Percentiles rank a stretch among this genome's conserved stretches.
Evolutionary conservation across 2,113 vertebrate genomes (phyloP).

Genomic region (Ovibos moschatus): DNA sequence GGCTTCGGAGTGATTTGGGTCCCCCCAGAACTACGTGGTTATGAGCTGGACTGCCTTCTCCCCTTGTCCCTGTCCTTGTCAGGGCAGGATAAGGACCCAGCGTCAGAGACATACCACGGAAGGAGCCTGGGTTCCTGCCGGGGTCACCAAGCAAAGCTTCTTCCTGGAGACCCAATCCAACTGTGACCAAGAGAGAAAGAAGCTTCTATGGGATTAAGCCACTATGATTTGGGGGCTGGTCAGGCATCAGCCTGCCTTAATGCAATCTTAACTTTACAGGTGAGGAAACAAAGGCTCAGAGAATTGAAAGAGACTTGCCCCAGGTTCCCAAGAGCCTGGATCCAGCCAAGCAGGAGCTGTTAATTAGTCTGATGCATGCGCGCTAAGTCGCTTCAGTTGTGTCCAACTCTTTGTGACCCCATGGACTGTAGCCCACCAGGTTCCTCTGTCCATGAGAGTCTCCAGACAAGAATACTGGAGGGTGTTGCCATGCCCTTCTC

Average conservation of each 20-base stretch:
- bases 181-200: neutral
- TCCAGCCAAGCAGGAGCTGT: neutral
- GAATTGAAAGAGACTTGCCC: neutral
- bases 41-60: neutral
- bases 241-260: neutral
- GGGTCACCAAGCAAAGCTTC: neutral
- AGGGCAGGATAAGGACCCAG: neutral
- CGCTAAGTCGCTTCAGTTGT: neutral
- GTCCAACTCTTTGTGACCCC: neutral
- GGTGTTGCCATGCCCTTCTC: neutral
- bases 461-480: neutral
- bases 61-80: neutral
- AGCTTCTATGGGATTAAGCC: neutral
- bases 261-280: neutral
- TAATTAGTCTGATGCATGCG: neutral
- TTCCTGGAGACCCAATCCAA: neutral
- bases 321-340: neutral
- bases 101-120: neutral
- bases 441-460: neutral
- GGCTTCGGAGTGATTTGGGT: neutral
- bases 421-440: neutral
- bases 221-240: neutral
- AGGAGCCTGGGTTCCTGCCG: neutral
- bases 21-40: accelerated
- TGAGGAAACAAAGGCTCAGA: neutral